Percentiles rank a stretch among this genome's conserved stretches.
Evolutionary conservation across 2,888 invertebrate species (phyloP).

Genomic region (Oscheius sp.): DNA sequence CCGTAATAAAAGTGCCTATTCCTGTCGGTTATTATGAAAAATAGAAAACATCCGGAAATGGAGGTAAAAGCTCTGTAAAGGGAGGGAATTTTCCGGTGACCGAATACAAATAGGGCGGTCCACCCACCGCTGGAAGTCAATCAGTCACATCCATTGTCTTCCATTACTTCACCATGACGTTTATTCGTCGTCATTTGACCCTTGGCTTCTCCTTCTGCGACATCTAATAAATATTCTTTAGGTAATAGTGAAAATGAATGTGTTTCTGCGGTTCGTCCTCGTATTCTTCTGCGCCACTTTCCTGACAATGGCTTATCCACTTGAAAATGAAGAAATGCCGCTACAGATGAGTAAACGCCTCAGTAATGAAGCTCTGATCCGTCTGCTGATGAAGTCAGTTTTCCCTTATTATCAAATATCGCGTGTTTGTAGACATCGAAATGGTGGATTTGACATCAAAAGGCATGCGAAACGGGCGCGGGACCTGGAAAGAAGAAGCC

Average conservation of each 20-base stretch:
- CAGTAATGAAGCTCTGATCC: conserved; percentile 55
- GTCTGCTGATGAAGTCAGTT: conserved; percentile 54
- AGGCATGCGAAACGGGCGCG: conserved; percentile 42
- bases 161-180: not conserved
- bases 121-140: conserved; percentile 7
- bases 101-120: conserved; percentile 9
- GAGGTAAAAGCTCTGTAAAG: conserved; percentile 4
- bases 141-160: conserved; percentile 22
- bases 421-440: conserved; percentile 32
- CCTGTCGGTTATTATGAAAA: not conserved
- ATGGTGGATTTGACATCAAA: conserved; percentile 46
- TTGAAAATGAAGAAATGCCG: conserved; percentile 13
- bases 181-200: not conserved
- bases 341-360: conserved; percentile 46
- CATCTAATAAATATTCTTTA: not conserved
- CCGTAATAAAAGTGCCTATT: not conserved
- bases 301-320: conserved; percentile 11
- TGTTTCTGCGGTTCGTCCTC: conserved; percentile 1
- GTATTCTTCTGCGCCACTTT: conserved; percentile 17
- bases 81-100: conserved; percentile 16
- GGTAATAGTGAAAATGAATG: conserved; percentile 31
- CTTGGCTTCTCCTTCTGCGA: conserved; percentile 4
- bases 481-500: conserved; percentile 53
- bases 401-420: not conserved
- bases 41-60: conserved; percentile 25